A percentile compares a stretch with the other conserved stretches of the same genome.
Evolutionary conservation across 2,888 invertebrate genomes (phyloP).

Genomic region (Amphimallon solstitiale): DNA sequence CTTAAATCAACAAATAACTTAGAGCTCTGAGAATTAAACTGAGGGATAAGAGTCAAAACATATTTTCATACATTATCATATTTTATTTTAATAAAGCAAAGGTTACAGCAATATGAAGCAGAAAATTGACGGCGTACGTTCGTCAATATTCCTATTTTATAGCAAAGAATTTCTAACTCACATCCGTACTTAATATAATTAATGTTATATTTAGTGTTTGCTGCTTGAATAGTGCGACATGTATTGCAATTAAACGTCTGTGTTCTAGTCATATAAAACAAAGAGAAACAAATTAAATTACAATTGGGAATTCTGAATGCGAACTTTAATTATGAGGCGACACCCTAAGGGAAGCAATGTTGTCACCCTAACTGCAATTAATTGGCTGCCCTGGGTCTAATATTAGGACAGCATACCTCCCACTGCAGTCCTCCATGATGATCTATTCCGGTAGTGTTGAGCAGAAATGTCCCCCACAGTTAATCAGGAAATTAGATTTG

Average conservation of each 20-base stretch:
- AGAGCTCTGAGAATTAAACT: too few species aligned
- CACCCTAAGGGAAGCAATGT: conserved; percentile 14
- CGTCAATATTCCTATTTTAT: too few species aligned
- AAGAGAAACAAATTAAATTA: conserved; percentile 30
- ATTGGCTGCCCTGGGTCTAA: conserved; percentile 5
- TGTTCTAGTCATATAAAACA: conserved; percentile 3
- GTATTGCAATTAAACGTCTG: neutral
- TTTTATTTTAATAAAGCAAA: too few species aligned
- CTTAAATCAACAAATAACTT: too few species aligned
- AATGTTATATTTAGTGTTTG: too few species aligned
- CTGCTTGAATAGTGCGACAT: too few species aligned
- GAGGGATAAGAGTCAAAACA: too few species aligned
- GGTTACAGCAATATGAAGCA: too few species aligned
- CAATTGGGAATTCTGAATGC: conserved; percentile 17
- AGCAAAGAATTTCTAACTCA: too few species aligned
- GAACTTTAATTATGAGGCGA: conserved; percentile 21
- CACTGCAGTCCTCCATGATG: conserved; percentile 48
- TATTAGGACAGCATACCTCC: neutral
- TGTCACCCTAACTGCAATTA: conserved; percentile 32
- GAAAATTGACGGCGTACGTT: too few species aligned
- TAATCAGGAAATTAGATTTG: conserved; percentile 57
- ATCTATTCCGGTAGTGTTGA: conserved; percentile 54
- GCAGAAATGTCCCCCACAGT: conserved; percentile 51
- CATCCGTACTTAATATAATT: too few species aligned
- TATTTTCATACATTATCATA: too few species aligned